Base-by-base conservation (phyloP, 1,140 invertebrate genomes). In the Papilio dardanus region DNA sequence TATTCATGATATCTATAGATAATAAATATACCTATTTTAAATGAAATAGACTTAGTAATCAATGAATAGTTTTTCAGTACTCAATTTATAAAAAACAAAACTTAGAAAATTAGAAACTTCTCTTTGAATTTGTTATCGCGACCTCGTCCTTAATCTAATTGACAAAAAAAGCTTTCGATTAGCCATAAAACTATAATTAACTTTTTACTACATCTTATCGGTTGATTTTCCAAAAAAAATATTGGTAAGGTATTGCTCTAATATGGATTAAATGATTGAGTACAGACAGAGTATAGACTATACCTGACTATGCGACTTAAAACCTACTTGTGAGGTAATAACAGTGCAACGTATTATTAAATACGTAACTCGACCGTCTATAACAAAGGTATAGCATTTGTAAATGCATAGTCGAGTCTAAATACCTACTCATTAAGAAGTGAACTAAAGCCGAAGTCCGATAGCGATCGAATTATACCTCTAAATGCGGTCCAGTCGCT, bases 391-490 rank as follows among this genome's bases (percentile, higher is more conserved):
- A 62, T 62, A 2, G 54, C 3, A 62, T 21, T 33, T 37, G 19
- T 37, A 69, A 37, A 28, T 69, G 67, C n/a, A 33, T 77, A 35
- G 33, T 35, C 33, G 28, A 62, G 31, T 66, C 71, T 74, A 66
- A 74, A 30, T 74, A n/a, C n/a, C n/a, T n/a, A 50, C 58, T 77
- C 76, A 77, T 74, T 77, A 65, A 50, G n/a, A 65, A 69, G 76
- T 35, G n/a, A 50, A 40, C 76, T 77, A 58, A 77, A 42, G 33
- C 33, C 19, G 66, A 67, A 37, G 74, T 40, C 71, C 19, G 73
- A 77, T 77, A 77, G 37, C 46, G 74, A 77, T 77, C 76, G 76
- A 77, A 71, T 71, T 75, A 71, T 71, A 14, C 73, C 74, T 77
- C 28, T 71, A 35, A 74, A 54, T 75, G 67, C 37, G 62, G 67